Percentiles rank a stretch among this genome's conserved stretches.
These are phyloP conservation scores for Lasioglossum calceatum DNA, from an alignment of 2,888 invertebrate species.

Conservation along the genomic window DNA sequence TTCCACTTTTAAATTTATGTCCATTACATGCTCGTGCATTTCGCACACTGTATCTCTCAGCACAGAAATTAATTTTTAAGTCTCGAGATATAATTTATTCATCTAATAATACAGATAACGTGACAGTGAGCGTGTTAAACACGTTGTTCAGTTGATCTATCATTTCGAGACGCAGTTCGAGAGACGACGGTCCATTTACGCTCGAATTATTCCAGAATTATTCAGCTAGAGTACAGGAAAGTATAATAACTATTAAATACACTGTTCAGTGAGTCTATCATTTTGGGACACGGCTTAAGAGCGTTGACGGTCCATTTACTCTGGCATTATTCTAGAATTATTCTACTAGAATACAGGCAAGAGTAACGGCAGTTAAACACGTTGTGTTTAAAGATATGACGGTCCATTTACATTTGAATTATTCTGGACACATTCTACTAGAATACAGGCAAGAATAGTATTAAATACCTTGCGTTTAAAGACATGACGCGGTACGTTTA, in stretches of 20 bases:
- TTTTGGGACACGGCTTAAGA: background rate
- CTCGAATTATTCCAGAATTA: background rate
- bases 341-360: background rate
- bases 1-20: background rate
- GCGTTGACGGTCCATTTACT: background rate
- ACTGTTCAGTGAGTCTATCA: background rate
- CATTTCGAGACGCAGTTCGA: background rate
- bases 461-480: background rate
- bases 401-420: slow-evolving; percentile 1
- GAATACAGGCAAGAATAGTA: background rate
- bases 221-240: background rate
- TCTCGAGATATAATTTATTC: background rate
- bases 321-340: background rate
- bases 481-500: background rate
- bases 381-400: background rate
- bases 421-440: background rate
- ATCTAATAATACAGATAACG: no score
- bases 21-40: background rate
- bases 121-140: background rate
- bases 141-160: background rate
- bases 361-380: background rate
- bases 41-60: background rate
- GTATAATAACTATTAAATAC: background rate
- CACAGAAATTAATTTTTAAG: background rate
- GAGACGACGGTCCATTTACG: background rate